These are phyloP conservation scores for Arizona elegans DNA, from an alignment of 2,113 vertebrate species.

Conservation along the genomic window DNA sequence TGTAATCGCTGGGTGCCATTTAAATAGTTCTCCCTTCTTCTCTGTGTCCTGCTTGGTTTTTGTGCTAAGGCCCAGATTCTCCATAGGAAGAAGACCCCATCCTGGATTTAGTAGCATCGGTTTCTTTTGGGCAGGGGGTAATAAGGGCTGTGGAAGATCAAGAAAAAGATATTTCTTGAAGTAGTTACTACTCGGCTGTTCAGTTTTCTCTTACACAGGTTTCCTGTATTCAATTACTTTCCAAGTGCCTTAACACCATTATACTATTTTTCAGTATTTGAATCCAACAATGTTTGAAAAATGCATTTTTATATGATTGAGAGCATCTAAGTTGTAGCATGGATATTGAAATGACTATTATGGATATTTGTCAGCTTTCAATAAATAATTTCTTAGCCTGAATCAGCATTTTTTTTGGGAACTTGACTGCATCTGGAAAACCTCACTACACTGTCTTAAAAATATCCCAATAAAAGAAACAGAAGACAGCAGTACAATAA, in stretches of 20 bases:
- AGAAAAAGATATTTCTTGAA: neutral
- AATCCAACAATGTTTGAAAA: slow-evolving; percentile 50
- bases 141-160: neutral
- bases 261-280: slow-evolving; percentile 55
- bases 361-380: slow-evolving; percentile 65
- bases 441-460: neutral
- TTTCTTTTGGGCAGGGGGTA: neutral
- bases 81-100: neutral
- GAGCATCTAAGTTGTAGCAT: slow-evolving; percentile 52
- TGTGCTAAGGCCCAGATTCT: neutral
- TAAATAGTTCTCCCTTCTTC: neutral
- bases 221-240: slow-evolving; percentile 61
- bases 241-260: slow-evolving; percentile 76
- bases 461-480: too few relatives aligned
- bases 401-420: slow-evolving; percentile 27
- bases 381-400: slow-evolving; percentile 68
- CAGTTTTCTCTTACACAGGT: slow-evolving; percentile 54
- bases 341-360: slow-evolving; percentile 46
- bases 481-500: too few relatives aligned
- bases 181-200: slow-evolving; percentile 37
- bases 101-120: neutral
- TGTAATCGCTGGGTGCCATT: slow-evolving; percentile 20
- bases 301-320: slow-evolving; percentile 56
- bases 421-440: neutral
- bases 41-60: neutral